These are phyloP conservation scores for Malurus alboscapulatus DNA, from an alignment of 2,113 vertebrate genomes.

Conservation along the genomic window DNA sequence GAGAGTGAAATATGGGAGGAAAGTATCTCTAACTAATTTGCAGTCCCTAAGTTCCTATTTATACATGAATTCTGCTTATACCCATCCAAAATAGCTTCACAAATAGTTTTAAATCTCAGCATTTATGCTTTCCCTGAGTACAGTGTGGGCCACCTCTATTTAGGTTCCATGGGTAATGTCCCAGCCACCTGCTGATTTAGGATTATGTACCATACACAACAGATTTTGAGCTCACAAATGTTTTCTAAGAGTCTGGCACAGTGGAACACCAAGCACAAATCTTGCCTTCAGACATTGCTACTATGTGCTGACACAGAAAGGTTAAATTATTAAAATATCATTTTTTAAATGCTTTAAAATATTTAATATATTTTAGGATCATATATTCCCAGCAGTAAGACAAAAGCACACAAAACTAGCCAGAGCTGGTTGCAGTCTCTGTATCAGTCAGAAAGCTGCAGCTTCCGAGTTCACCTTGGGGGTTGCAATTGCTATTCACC, in stretches of 20 bases:
- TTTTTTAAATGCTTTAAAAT: background rate
- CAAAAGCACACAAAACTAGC: background rate
- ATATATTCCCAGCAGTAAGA: background rate
- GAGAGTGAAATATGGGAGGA: background rate
- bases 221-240: background rate
- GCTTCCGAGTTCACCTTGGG: background rate
- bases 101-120: background rate
- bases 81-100: background rate
- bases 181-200: background rate
- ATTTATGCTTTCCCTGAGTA: background rate
- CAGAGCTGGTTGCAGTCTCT: background rate
- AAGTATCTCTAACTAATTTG: background rate
- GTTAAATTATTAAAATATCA: background rate
- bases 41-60: background rate
- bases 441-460: background rate
- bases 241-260: background rate
- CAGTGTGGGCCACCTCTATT: background rate
- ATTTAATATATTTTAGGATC: rapidly evolving
- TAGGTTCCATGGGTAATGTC: background rate
- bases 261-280: background rate
- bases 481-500: background rate
- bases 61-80: background rate
- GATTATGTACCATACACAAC: background rate
- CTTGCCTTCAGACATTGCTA: background rate
- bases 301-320: background rate